These are phyloP conservation scores for Notechis scutatus DNA, from an alignment of 2,113 vertebrate species.

Conservation along the genomic window DNA sequence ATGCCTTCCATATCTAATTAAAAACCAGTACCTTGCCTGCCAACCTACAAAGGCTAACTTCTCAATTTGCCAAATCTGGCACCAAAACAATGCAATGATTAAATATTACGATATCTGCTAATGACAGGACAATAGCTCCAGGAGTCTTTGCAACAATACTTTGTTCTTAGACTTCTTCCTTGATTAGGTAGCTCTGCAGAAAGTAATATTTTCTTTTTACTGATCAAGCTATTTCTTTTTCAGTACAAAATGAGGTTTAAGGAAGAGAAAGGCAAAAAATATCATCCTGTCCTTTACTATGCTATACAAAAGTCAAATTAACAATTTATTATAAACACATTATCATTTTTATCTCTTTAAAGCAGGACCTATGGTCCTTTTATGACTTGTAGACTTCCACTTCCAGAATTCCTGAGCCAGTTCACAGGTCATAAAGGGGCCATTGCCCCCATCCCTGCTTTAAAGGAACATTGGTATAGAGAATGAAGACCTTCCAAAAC, in stretches of 20 bases:
- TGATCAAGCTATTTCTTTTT: neutral
- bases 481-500: neutral
- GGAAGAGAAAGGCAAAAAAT: neutral
- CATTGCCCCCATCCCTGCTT: neutral
- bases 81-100: neutral
- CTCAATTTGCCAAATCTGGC: neutral
- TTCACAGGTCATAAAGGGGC: neutral
- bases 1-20: neutral
- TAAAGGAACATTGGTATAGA: neutral
- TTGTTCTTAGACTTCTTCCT: neutral
- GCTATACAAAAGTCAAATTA: neutral
- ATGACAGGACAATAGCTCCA: neutral
- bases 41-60: neutral
- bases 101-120: neutral
- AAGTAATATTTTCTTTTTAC: neutral
- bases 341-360: neutral
- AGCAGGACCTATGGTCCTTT: neutral
- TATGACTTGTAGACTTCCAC: neutral
- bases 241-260: neutral
- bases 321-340: neutral
- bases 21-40: neutral
- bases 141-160: neutral
- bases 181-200: neutral
- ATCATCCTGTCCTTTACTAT: neutral
- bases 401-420: neutral